Evolutionary conservation across 1,140 invertebrate genomes (phyloP).

Genomic region (Brachionus rotundiformis): DNA sequence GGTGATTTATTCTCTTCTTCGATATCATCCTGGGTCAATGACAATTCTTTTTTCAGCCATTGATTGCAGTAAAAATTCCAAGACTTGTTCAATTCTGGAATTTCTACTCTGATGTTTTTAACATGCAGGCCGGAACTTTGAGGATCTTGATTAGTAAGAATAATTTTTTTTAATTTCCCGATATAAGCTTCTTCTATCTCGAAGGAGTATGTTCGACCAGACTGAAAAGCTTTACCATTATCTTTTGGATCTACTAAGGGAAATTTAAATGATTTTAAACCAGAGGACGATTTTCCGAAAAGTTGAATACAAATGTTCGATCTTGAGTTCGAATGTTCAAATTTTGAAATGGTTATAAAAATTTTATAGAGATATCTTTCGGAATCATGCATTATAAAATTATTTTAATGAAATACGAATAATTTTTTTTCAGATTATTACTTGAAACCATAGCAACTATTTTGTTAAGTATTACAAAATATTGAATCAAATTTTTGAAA

Average conservation of each 20-base stretch:
- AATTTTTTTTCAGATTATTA: neutral
- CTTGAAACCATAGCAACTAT: neutral
- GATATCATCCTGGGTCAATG: neutral
- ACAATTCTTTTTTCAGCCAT: slow-evolving; percentile 59
- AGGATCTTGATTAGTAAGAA: slow-evolving; percentile 61
- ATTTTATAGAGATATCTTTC: slow-evolving; percentile 53
- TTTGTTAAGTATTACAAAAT: no score
- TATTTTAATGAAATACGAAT: neutral
- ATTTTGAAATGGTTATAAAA: slow-evolving; percentile 64
- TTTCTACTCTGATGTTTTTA: slow-evolving; percentile 60
- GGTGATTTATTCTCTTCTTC: neutral
- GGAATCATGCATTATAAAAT: neutral
- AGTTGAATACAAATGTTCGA: slow-evolving; percentile 61
- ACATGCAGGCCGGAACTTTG: slow-evolving; percentile 62
- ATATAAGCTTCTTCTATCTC: slow-evolving; percentile 61
- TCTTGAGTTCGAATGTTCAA: slow-evolving; percentile 63
- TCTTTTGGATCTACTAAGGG: slow-evolving; percentile 61
- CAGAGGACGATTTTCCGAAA: slow-evolving; percentile 59
- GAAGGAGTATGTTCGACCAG: slow-evolving; percentile 62
- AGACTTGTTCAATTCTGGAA: slow-evolving; percentile 57
- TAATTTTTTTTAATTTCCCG: slow-evolving; percentile 60
- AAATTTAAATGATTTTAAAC: slow-evolving; percentile 54
- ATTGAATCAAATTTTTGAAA: no score
- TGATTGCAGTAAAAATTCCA: slow-evolving; percentile 61
- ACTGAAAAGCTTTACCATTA: slow-evolving; percentile 63